These are phyloP conservation scores for Noctua pronuba DNA, from an alignment of 2,888 invertebrate genomes.

Conservation along the genomic window DNA sequence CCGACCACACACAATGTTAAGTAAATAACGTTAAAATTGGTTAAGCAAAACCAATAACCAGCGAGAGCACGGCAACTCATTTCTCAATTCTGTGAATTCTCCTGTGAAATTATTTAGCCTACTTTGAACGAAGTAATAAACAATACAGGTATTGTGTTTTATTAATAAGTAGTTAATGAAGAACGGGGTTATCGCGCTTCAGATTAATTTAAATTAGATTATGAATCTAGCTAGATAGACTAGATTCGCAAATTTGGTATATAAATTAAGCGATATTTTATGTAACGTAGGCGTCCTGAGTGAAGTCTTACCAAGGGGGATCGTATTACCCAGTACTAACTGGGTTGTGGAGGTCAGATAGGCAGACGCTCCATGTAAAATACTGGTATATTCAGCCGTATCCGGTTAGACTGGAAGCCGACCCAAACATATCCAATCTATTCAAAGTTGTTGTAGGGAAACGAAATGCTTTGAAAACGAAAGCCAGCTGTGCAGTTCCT, in stretches of 20 bases:
- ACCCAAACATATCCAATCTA: no score
- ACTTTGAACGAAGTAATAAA: conserved; percentile 6
- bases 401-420: no score
- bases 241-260: neutral
- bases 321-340: no score
- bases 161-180: neutral
- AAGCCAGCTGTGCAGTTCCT: neutral
- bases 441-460: neutral
- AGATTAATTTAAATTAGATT: conserved; percentile 3
- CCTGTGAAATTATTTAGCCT: neutral
- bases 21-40: conserved; percentile 21
- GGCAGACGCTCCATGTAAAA: no score
- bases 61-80: conserved; percentile 3
- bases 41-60: conserved; percentile 6
- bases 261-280: neutral
- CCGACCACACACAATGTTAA: conserved; percentile 16
- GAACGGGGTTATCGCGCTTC: neutral
- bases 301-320: no score
- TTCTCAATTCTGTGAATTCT: conserved; percentile 14
- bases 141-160: neutral
- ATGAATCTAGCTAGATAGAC: neutral
- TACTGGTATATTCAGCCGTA: no score
- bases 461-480: neutral
- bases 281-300: neutral
- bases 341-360: no score